phyloP scores from a whole-genome alignment of 2,888 invertebrate species.

The Balanococcus diminutus region DNA sequence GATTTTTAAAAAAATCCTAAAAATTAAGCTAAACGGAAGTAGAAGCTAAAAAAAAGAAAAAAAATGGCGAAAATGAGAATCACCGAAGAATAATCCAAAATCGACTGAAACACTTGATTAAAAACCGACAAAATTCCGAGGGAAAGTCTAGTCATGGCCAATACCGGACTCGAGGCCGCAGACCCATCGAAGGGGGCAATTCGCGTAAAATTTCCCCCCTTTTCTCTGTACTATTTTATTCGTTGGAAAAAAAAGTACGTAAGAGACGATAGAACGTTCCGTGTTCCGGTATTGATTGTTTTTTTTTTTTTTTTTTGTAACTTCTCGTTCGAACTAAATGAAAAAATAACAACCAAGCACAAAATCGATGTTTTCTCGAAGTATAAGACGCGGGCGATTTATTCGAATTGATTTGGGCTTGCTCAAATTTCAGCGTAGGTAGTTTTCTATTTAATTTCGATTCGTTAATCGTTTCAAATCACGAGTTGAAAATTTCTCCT shows the following conservation, averaged over 20 bases:
- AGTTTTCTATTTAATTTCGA: constrained; percentile 20
- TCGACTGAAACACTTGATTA: background rate
- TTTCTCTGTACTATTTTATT: background rate
- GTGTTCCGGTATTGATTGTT: constrained; percentile 20
- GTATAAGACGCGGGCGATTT: constrained; percentile 15
- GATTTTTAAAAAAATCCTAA: background rate
- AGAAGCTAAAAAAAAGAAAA: constrained; percentile 18
- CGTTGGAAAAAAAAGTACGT: background rate
- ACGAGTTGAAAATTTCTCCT: background rate
- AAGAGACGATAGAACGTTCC: background rate
- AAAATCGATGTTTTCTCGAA: constrained; percentile 16
- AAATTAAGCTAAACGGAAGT: constrained; percentile 27
- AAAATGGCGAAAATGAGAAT: background rate
- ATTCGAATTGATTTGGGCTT: constrained; percentile 42
- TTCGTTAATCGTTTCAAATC: constrained; percentile 13
- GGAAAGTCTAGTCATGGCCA: constrained; percentile 46
- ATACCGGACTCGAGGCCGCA: constrained; percentile 2
- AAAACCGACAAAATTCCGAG: background rate
- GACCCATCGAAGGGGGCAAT: background rate
- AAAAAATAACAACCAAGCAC: background rate
- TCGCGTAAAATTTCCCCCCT: background rate
- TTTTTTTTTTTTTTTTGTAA: constrained; percentile 5
- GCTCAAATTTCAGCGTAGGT: constrained; percentile 54
- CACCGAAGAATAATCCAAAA: constrained; percentile 1
- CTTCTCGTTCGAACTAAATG: background rate